Evolutionary conservation across 1,140 invertebrate genomes (phyloP), one percentile per base, ranked within the genome.

Genomic region (Brachionus paranguensis): DNA sequence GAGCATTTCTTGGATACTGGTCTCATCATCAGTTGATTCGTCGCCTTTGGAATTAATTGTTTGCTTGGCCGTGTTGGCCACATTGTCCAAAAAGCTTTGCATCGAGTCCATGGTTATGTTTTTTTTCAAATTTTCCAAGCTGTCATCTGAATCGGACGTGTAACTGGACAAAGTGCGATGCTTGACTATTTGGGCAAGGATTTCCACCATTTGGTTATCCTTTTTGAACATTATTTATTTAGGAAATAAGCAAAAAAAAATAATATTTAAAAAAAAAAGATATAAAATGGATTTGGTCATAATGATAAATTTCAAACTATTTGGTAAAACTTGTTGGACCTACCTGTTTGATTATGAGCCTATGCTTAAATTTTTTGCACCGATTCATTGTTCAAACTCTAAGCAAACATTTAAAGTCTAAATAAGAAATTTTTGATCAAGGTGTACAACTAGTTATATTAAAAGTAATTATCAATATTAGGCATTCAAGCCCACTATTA

Each of bases 61-160:
- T 20, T 81, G 33, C 33, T 43, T 45, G 41, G 78, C 78, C n/a
- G 37, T 41, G 6, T 68, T 64, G 53, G 27, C 50, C 17, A 81
- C 53, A 64, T 64, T 81, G 33, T 81, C 78, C 53, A 81, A 45
- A 68, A 64, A 81, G 27, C 43, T 43, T 81, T 68, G 78, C 78
- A 81, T 81, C 10, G 53, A 64, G 27, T 81, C 78, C 20, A 64
- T 33, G 10, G 64, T 27, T 11, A 76, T 50, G 24, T 45, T 27
- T 50, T 50, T 76, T 76, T 50, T 76, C 10, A 76, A 50, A 20
- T 76, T 24, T 27, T 76, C 45, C 47, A 76, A 50, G n/a, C 72
- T 76, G n/a, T 76, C 72, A 11, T 76, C 72, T 20, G 43, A 50
- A 17, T 76, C 72, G 20, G 72, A 76, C 27, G 72, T 27, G 20